Conservation (phyloP, 2,113 vertebrate species). For the Hydrochoerus hydrochaeris region DNA sequence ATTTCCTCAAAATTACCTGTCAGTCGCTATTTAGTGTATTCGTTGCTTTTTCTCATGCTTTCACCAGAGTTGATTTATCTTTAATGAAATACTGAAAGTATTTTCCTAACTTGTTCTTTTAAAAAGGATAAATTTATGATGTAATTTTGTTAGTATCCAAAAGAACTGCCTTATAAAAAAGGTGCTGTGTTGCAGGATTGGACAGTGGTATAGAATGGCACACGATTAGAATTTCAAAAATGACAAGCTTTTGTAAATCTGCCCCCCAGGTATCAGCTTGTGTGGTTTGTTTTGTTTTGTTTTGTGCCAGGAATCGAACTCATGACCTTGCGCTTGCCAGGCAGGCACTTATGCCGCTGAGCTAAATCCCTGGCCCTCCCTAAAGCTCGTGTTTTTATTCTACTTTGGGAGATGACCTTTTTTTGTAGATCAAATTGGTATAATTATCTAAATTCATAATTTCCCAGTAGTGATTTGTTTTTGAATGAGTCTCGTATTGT, state of each 20-base stretch:
- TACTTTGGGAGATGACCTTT: neutral
- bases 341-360: too few species aligned
- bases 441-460: neutral
- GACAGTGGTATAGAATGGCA: neutral
- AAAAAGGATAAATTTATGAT: neutral
- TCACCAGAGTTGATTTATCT: neutral
- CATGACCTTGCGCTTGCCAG: too few species aligned
- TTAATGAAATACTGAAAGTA: neutral
- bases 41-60: neutral
- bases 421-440: neutral
- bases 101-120: neutral
- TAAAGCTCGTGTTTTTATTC: constrained; percentile 23
- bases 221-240: neutral
- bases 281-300: too few species aligned
- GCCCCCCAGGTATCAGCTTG: neutral
- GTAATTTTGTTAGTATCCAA: constrained; percentile 27
- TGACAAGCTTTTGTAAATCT: neutral
- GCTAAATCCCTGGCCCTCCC: too few species aligned
- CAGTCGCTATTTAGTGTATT: neutral
- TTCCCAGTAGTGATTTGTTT: constrained; percentile 25
- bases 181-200: neutral
- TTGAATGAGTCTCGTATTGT: neutral
- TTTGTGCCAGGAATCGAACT: too few species aligned
- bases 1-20: neutral
- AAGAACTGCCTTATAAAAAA: constrained; percentile 18